A percentile compares a stretch with the other conserved stretches of the same genome.
Evolutionary conservation across 2,888 invertebrate species (phyloP).

Genomic region (Hemithea aestivaria): DNA sequence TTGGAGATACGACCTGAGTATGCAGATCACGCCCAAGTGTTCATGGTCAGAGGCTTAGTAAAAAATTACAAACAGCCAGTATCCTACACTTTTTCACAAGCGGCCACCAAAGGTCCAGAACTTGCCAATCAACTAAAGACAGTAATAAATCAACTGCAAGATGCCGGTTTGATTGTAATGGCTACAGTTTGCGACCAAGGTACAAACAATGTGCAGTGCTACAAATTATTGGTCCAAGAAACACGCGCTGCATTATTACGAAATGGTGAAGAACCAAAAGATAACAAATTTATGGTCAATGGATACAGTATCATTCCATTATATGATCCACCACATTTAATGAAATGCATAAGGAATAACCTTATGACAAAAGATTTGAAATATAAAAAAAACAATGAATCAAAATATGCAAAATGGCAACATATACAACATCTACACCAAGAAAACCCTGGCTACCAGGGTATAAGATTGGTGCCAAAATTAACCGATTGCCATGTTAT

Average conservation of each 20-base stretch:
- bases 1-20: constrained; percentile 16
- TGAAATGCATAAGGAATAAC: constrained; percentile 31
- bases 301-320: constrained; percentile 23
- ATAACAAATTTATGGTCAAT: constrained; percentile 23
- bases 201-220: constrained; percentile 23
- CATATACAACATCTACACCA: constrained; percentile 21
- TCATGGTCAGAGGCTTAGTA: constrained; percentile 27
- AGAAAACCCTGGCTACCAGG: constrained; percentile 27
- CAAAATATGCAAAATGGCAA: constrained; percentile 29
- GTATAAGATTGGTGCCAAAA: constrained; percentile 26
- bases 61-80: constrained; percentile 33
- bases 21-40: constrained; percentile 32
- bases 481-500: constrained; percentile 27
- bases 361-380: constrained; percentile 25
- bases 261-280: constrained; percentile 12
- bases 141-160: constrained; percentile 20
- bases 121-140: constrained; percentile 25
- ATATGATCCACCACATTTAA: constrained; percentile 28
- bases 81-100: constrained; percentile 25
- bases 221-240: constrained; percentile 27
- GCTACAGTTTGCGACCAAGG: constrained; percentile 32
- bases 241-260: constrained; percentile 16
- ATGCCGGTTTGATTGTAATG: constrained; percentile 27
- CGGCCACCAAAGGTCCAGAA: constrained; percentile 29
- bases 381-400: constrained; percentile 8